These are phyloP conservation scores for Trichacis sp. DNA, from an alignment of 2,888 invertebrate genomes.

Conservation along the genomic window DNA sequence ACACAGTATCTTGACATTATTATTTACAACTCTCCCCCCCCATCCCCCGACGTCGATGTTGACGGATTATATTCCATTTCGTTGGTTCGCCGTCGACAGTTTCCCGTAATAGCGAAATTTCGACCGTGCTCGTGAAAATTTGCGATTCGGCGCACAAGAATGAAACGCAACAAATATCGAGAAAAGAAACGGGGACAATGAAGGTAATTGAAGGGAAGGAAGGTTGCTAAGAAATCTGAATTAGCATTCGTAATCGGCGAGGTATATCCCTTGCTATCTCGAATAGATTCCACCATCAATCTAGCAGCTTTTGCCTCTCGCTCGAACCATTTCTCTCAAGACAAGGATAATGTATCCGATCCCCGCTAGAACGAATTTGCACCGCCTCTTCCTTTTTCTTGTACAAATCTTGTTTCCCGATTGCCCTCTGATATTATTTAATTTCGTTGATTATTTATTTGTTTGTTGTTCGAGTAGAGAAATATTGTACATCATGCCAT, in stretches of 20 bases:
- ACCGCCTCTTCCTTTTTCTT: not conserved
- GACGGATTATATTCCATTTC: too few species aligned
- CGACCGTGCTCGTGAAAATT: too few species aligned
- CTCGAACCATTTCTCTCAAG: constrained; percentile 12
- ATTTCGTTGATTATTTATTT: too few species aligned
- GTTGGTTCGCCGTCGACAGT: too few species aligned
- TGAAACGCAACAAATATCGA: not conserved
- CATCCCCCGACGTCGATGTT: too few species aligned
- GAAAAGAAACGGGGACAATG: constrained; percentile 11
- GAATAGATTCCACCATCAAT: constrained; percentile 48
- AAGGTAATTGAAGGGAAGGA: constrained; percentile 19
- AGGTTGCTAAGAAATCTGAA: constrained; percentile 56
- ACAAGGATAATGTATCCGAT: constrained; percentile 18
- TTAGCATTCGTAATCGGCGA: constrained; percentile 59
- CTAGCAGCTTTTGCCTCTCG: constrained; percentile 12
- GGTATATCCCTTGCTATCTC: constrained; percentile 43
- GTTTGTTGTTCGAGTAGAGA: too few species aligned
- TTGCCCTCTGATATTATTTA: not conserved
- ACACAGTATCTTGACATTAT: too few species aligned
- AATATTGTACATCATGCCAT: too few species aligned
- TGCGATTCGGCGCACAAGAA: constrained; percentile 24
- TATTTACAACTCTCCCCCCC: too few species aligned
- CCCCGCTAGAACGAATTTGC: not conserved
- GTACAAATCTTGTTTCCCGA: not conserved
- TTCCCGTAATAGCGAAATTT: too few species aligned